Evolutionary conservation across 2,888 invertebrate species (phyloP).

Genomic region (Pollenia labialis): DNA sequence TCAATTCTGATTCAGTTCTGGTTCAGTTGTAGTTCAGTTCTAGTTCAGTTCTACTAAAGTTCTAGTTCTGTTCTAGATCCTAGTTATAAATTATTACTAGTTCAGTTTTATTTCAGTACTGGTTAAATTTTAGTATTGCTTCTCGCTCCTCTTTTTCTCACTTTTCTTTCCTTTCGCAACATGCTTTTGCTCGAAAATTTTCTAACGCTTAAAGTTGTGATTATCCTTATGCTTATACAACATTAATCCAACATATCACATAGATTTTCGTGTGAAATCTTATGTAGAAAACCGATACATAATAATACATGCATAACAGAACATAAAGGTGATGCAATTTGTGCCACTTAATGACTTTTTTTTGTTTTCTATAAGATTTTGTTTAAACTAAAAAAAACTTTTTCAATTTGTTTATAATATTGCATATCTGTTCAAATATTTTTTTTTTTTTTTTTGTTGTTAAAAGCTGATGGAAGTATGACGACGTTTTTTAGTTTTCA

Average conservation of each 20-base stretch:
- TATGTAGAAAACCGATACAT: background rate
- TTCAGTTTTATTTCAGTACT: no score
- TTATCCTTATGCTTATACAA: background rate
- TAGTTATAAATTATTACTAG: no score
- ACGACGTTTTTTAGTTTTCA: background rate
- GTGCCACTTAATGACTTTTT: background rate
- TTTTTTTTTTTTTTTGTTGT: conserved; percentile 7
- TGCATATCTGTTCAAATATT: background rate
- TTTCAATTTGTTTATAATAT: conserved; percentile 63
- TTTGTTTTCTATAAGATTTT: background rate
- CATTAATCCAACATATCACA: conserved; percentile 36
- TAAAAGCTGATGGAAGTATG: conserved; percentile 9
- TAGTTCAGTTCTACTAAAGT: no score
- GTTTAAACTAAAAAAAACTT: conserved; percentile 53
- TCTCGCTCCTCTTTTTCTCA: no score
- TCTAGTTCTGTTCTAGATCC: no score
- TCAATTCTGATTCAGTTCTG: no score
- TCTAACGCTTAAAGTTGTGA: no score
- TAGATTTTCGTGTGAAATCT: conserved; percentile 13
- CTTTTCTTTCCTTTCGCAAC: no score
- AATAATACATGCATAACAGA: background rate
- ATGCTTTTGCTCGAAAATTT: no score
- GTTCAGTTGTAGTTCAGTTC: no score
- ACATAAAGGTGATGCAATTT: background rate
- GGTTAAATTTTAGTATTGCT: no score